Evolutionary conservation across 2,888 invertebrate species (phyloP), one percentile per base, ranked within the genome.

Genomic region (Bedellia somnulentella): DNA sequence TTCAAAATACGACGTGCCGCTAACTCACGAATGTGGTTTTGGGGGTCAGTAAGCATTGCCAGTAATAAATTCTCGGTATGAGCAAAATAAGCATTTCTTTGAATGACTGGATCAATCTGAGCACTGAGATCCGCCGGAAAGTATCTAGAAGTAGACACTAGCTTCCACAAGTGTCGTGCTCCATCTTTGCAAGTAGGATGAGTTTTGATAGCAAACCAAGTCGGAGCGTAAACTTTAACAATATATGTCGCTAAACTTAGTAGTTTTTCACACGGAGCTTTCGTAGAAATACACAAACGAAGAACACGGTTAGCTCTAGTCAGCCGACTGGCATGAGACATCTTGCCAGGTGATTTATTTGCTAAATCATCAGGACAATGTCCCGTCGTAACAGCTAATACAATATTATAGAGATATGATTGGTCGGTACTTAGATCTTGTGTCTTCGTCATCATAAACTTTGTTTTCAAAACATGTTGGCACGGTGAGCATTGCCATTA

Each of bases 61-160:
- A 46, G 17, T 15, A 48, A 30, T 27, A 46, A n/a, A 27, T 44
- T 48, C 37, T 48, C 47, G 3, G 41, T 38, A 33, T 49, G 45
- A 5, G 42, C 46, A 34, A 42, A 48, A 31, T 39, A 41, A 17
- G 32, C 14, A 16, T 44, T 43, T 32, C 29, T 14, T 30, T 13
- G 22, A 22, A 35, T 37, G 34, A 30, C 35, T 11, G 29, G 31
- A 24, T 35, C 35, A 2, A 35, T 11, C 10, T 23, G 14, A 5
- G n/a, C 13, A 21, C 16, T 30, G 4, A 33, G 29, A 12, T 30
- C 16, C 13, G 5, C 24, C n/a, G 33, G 15, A 4, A 33, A 27
- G 12, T 33, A 33, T 9, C 27, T 21, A 15, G 30, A 27, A 4
- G 25, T 12, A 5, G 29, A 14, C 12, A 30, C 30, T 9, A 27